These are phyloP conservation scores for Ectropis grisescens DNA, from an alignment of 1,140 invertebrate genomes.

Conservation along the genomic window DNA sequence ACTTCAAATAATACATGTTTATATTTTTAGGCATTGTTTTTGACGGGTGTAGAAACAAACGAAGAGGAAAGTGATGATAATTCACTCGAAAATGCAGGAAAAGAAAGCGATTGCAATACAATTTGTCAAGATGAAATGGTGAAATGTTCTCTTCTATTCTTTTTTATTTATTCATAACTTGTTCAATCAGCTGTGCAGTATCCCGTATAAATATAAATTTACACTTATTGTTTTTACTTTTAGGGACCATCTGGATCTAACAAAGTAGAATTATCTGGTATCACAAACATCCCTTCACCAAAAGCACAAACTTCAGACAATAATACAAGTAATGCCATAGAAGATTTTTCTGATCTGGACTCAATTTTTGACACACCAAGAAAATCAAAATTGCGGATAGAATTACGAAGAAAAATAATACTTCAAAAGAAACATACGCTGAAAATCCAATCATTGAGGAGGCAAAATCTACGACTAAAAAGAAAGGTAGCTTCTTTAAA, in stretches of 20 bases:
- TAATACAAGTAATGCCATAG: background rate
- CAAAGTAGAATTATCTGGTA: too few relatives aligned
- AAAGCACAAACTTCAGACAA: background rate
- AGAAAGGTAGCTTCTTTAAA: constrained; percentile 11
- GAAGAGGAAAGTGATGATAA: too few relatives aligned
- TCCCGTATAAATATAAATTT: background rate
- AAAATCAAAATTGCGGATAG: constrained; percentile 5
- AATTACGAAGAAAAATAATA: constrained; percentile 5
- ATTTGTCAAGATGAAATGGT: too few relatives aligned
- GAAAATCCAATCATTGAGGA: constrained; percentile 5
- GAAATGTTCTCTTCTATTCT: too few relatives aligned
- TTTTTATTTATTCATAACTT: too few relatives aligned
- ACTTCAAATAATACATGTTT: background rate
- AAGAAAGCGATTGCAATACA: too few relatives aligned
- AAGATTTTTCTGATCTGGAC: constrained; percentile 10
- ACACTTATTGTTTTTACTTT: too few relatives aligned
- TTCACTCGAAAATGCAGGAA: too few relatives aligned
- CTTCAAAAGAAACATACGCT: constrained; percentile 5
- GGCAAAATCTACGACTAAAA: constrained; percentile 8
- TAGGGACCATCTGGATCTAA: too few relatives aligned
- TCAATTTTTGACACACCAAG: constrained; percentile 10
- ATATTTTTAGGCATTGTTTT: too few relatives aligned
- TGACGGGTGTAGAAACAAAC: too few relatives aligned
- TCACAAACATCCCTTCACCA: background rate
- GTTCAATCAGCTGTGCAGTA: too few relatives aligned